Percentiles rank a stretch among this genome's conserved stretches.
Evolutionary conservation across 2,797 vertebrate species (phyloP).

Genomic region (Crocodylus rhombifer): DNA sequence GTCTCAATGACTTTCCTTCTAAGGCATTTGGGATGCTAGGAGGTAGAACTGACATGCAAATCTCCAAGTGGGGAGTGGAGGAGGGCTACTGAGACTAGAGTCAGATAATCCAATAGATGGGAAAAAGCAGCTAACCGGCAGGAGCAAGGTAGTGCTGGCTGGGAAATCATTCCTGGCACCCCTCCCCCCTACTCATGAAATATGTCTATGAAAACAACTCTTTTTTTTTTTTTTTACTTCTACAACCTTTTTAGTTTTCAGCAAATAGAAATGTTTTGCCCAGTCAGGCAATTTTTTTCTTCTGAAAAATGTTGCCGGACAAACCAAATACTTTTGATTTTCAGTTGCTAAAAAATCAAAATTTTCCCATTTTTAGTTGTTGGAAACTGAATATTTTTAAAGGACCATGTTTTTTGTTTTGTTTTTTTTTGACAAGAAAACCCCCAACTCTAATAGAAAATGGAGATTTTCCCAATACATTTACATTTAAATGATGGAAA

Average conservation of each 20-base stretch:
- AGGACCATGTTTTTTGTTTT: not conserved
- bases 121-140: not conserved
- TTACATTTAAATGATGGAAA: slow-evolving; percentile 14
- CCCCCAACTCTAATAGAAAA: too few species aligned
- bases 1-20: not conserved
- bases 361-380: not conserved
- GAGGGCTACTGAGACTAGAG: not conserved
- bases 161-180: not conserved
- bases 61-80: not conserved
- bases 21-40: not conserved
- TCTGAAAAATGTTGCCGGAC: slow-evolving; percentile 14
- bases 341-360: not conserved
- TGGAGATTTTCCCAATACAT: not conserved
- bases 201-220: not conserved
- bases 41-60: not conserved
- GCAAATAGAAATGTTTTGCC: not conserved
- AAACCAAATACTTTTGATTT: not conserved
- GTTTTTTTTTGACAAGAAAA: too few species aligned
- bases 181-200: not conserved
- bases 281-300: not conserved
- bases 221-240: not conserved
- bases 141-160: not conserved
- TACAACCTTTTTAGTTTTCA: not conserved
- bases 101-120: not conserved
- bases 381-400: not conserved